These are phyloP conservation scores for Chondrosia reniformis DNA, from an alignment of 37 sponge, comb jelly and placozoan genomes.

Conservation along the genomic window DNA sequence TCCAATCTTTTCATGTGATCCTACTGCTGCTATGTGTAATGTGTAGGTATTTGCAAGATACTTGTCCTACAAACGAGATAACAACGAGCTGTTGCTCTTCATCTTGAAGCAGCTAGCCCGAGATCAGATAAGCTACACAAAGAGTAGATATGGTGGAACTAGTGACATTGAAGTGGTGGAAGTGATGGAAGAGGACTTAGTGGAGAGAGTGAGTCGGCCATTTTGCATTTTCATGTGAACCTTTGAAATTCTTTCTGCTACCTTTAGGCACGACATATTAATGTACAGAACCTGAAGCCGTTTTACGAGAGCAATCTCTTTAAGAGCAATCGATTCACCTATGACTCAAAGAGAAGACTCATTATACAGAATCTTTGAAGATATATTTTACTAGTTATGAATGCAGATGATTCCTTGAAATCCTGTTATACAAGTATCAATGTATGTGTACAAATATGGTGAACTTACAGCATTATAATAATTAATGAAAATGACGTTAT, in stretches of 20 bases:
- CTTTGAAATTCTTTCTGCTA: not conserved
- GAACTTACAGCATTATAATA: too few species aligned
- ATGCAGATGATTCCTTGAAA: too few species aligned
- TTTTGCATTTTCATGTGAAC: not conserved
- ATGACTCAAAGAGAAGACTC: slow-evolving; percentile 74
- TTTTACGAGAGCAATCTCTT: slow-evolving; percentile 93
- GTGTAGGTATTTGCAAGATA: slow-evolving; percentile 90
- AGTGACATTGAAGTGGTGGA: slow-evolving; percentile 81
- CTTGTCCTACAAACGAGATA: slow-evolving; percentile 90
- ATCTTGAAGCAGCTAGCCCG: slow-evolving; percentile 89
- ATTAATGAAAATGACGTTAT: too few species aligned
- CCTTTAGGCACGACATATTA: slow-evolving; percentile 90
- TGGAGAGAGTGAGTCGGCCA: slow-evolving; percentile 88
- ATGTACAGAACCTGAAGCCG: slow-evolving; percentile 77
- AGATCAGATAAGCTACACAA: slow-evolving; percentile 85
- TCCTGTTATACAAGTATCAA: too few species aligned
- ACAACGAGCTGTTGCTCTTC: slow-evolving; percentile 97
- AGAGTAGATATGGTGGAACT: slow-evolving; percentile 79
- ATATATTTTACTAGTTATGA: too few species aligned
- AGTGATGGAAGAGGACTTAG: slow-evolving; percentile 90
- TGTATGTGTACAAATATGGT: too few species aligned
- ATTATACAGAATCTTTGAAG: slow-evolving; percentile 75
- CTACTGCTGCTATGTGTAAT: not conserved
- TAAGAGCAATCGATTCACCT: slow-evolving; percentile 74
- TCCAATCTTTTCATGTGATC: too few species aligned